Base-by-base conservation (phyloP, 2,888 invertebrate species). In the Apamea anceps region DNA sequence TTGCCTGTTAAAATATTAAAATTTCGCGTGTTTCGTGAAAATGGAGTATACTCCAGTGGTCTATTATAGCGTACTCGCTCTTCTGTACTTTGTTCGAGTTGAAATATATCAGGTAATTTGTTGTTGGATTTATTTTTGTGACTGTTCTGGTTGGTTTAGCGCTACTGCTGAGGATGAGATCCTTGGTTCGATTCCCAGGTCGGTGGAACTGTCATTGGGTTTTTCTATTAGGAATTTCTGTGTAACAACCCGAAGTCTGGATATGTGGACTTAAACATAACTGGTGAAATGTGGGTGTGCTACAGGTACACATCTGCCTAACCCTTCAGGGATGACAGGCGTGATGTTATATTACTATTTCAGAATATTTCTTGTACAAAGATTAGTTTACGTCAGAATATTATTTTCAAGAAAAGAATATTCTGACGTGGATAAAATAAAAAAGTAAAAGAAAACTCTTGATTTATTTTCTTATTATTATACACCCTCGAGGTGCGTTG, bases 1-100 rank as follows among this genome's bases (percentile, higher is more conserved):
- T 86, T 37, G 72, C 77, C 78, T 63, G 84, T 86, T 86, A 86
- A 84, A 85, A 73, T 86, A 83, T 85, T 86, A 86, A 85, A 75
- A 83, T 73, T 73, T 57, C 67, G 75, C 60, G 82, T 82, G 68
- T 75, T 73, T 28, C 63, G 57, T 54, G 60, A 42, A 73, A 86
- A 85, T 79, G 87, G 79, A 83, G 67, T 62, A 67, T 77, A 57
- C 74, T 86, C 72, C 37, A 0, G 71, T 75, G 84, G 87, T 79
- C 65, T 75, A 75, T 85, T 86, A 78, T 15, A 18, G 25, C 13
- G 54, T 75, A 37, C 65, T 86, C 87, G 13, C 51, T 84, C 79
- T 79, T 83, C 67, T 73, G 86, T 57, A 71, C 72, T 28, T 71
- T 57, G 21, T 80, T 25, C 1, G 10, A 51, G 62, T 62, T 63